phyloP scores from a whole-genome alignment of 2,888 invertebrate genomes.

The Julus scanicus region DNA sequence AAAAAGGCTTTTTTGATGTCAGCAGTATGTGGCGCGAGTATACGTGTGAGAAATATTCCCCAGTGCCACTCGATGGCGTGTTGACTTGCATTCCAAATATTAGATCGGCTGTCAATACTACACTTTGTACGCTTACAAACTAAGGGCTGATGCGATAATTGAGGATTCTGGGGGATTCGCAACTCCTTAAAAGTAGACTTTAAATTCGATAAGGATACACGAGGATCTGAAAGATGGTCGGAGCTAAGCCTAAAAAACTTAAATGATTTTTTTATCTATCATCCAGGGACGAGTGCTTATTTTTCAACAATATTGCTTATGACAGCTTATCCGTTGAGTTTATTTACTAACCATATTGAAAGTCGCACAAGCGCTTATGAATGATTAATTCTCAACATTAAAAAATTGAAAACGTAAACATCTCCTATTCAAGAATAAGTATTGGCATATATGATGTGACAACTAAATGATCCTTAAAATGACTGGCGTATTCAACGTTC shows the following conservation, averaged over 20 bases:
- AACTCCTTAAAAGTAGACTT: neutral
- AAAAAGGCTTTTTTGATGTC: constrained; percentile 9
- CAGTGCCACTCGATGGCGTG: neutral
- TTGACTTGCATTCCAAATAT: constrained; percentile 17
- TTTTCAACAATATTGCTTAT: neutral
- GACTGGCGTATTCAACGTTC: too few relatives aligned
- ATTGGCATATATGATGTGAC: too few relatives aligned
- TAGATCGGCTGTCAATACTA: neutral
- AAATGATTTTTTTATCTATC: neutral
- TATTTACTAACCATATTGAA: neutral
- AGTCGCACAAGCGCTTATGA: too few relatives aligned
- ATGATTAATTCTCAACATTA: too few relatives aligned
- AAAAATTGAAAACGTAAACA: too few relatives aligned
- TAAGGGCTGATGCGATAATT: neutral
- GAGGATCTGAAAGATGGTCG: neutral
- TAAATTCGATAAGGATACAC: neutral
- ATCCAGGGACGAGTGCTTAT: neutral
- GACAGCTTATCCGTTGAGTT: neutral
- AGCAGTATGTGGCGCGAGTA: neutral
- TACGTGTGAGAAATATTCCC: neutral
- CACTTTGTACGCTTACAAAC: neutral
- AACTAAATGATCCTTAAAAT: too few relatives aligned
- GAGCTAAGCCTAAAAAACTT: neutral
- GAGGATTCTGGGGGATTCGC: neutral
- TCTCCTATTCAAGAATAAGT: too few relatives aligned